Percentiles rank a stretch among this genome's conserved stretches.
Evolutionary conservation across 37 sponge, comb jelly and placozoan species (phyloP).

Genomic region (Diacarnus erythraeanus): DNA sequence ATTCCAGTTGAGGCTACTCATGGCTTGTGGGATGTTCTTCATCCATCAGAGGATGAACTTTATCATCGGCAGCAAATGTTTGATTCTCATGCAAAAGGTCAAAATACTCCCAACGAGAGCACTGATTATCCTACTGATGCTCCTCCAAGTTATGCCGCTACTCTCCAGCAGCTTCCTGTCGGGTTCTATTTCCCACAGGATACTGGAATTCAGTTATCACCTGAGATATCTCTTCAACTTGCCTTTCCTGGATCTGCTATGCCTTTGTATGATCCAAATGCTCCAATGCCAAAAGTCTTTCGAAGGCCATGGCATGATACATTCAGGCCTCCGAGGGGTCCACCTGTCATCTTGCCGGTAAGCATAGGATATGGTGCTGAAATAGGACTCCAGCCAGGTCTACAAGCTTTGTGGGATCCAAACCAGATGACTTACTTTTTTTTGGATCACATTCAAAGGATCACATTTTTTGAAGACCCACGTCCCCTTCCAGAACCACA

Average conservation of each 20-base stretch:
- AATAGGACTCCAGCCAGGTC: constrained; percentile 59
- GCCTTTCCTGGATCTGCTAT: constrained; percentile 47
- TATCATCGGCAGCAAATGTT: constrained; percentile 39
- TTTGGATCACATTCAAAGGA: constrained; percentile 63
- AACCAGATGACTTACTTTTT: constrained; percentile 57
- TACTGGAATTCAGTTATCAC: constrained; percentile 28
- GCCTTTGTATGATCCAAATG: constrained; percentile 53
- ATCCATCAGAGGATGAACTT: constrained; percentile 30
- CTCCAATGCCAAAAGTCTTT: constrained; percentile 40
- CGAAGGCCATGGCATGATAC: constrained; percentile 76
- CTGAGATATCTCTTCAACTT: constrained; percentile 12
- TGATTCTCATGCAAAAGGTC: constrained; percentile 1
- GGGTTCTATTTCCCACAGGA: constrained; percentile 73
- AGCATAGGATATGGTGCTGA: constrained; percentile 89
- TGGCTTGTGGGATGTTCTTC: background rate
- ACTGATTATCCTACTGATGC: constrained; percentile 34
- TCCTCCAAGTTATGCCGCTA: constrained; percentile 52
- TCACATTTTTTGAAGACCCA: constrained; percentile 78
- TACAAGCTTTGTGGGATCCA: constrained; percentile 88
- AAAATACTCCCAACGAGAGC: background rate
- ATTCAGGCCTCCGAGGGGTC: constrained; percentile 76
- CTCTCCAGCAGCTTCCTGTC: constrained; percentile 59
- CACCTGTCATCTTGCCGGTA: constrained; percentile 55
- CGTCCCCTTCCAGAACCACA: constrained; percentile 48
- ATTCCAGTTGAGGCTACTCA: background rate